phyloP scores from a whole-genome alignment of 1,140 invertebrate species.

The Camponotus vicinus region DNA sequence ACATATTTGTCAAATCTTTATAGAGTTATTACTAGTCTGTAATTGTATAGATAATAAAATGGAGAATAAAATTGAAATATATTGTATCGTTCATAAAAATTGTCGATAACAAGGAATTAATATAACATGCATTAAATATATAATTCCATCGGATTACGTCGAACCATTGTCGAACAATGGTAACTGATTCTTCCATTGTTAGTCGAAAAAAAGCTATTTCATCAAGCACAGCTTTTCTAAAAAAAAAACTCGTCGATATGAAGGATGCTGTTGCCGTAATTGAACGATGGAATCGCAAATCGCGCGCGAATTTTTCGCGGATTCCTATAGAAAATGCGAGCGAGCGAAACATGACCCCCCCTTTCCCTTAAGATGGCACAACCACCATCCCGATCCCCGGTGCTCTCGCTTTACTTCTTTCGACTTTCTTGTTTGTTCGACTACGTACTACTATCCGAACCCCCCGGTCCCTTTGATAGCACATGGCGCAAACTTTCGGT shows the following conservation, averaged over 20 bases:
- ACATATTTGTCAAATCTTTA: too few species aligned
- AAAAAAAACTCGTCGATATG: neutral
- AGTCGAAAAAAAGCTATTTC: neutral
- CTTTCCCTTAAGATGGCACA: slow-evolving; percentile 52
- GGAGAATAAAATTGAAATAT: neutral
- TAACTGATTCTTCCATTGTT: neutral
- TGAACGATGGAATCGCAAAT: slow-evolving; percentile 5
- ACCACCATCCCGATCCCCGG: neutral
- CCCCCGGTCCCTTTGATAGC: slow-evolving; percentile 43
- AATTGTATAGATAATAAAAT: neutral
- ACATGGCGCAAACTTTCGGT: slow-evolving; percentile 66
- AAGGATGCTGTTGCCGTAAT: neutral
- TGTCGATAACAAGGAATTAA: neutral
- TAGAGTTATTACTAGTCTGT: neutral
- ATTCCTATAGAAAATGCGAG: neutral
- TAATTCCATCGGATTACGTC: neutral
- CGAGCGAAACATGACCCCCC: slow-evolving; percentile 1
- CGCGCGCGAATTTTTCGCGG: slow-evolving; percentile 40
- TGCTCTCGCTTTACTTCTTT: slow-evolving; percentile 47
- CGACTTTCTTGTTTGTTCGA: slow-evolving; percentile 20
- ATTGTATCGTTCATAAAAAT: neutral
- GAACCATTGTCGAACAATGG: neutral
- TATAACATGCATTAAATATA: neutral
- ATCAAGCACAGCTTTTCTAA: neutral
- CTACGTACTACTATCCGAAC: slow-evolving; percentile 11